These are phyloP conservation scores for Girardia tigrina DNA, from an alignment of 2,888 invertebrate species.

Conservation along the genomic window DNA sequence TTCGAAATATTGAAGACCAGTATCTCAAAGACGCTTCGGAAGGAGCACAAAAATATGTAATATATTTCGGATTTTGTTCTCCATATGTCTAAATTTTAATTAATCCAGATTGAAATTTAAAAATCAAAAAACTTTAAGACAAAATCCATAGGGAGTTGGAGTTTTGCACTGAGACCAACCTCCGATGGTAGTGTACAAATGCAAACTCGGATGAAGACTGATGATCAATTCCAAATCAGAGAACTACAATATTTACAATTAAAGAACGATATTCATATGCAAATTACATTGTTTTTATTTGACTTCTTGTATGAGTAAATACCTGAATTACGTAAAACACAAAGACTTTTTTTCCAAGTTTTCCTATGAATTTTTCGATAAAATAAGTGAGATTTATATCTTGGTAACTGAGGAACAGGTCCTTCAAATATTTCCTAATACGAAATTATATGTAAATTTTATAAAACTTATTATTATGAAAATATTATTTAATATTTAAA, in stretches of 20 bases:
- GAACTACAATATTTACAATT: no score
- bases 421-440: background rate
- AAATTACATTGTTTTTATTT: background rate
- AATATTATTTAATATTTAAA: no score
- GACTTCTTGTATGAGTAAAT: background rate
- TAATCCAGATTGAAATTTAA: background rate
- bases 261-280: no score
- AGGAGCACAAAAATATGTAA: conserved; percentile 7
- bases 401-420: background rate
- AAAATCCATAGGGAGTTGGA: conserved; percentile 86
- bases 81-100: background rate
- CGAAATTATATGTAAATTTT: no score
- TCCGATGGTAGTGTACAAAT: conserved; percentile 31
- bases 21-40: background rate
- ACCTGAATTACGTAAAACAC: background rate
- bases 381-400: background rate
- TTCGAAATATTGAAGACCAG: background rate
- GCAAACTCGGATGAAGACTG: background rate
- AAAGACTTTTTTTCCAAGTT: background rate
- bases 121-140: conserved; percentile 60
- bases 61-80: background rate
- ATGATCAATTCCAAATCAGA: background rate
- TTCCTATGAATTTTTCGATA: background rate
- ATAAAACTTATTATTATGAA: no score
- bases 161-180: conserved; percentile 78